These are phyloP conservation scores for Ctenopoma multispine DNA, from an alignment of 2,797 vertebrate genomes.

Conservation along the genomic window DNA sequence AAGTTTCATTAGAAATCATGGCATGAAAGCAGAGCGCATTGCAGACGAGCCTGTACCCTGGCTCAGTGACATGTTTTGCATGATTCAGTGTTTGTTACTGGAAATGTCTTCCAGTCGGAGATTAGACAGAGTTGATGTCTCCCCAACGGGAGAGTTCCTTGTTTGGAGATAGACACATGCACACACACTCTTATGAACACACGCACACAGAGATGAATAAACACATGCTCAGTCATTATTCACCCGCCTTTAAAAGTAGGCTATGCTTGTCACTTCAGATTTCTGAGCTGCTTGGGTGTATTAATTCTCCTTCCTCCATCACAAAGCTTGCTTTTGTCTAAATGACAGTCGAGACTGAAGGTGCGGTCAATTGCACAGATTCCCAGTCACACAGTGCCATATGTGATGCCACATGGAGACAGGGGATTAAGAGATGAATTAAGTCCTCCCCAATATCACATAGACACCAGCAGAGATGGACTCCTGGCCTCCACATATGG, in stretches of 20 bases:
- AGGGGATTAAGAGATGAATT: constrained; percentile 69
- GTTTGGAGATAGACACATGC: constrained; percentile 47
- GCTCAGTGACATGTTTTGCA: constrained; percentile 54
- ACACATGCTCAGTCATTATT: constrained; percentile 30
- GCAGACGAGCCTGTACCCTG: constrained; percentile 48
- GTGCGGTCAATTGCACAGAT: constrained; percentile 15
- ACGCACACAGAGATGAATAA: constrained; percentile 3
- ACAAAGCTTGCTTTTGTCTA: constrained; percentile 32
- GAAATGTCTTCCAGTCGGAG: constrained; percentile 58
- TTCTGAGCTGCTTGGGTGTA: constrained; percentile 27
- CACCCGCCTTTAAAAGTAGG: constrained; percentile 39
- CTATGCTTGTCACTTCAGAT: constrained; percentile 61
- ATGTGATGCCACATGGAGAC: constrained; percentile 48
- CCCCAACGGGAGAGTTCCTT: constrained; percentile 59
- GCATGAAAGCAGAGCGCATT: constrained; percentile 61
- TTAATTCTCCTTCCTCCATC: constrained; percentile 32
- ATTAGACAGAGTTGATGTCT: constrained; percentile 65
- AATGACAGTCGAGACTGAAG: constrained; percentile 22
- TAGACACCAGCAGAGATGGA: constrained; percentile 50
- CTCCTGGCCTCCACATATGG: constrained; percentile 66
- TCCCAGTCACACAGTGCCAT: constrained; percentile 40
- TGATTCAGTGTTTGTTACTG: constrained; percentile 69
- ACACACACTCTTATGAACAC: constrained; percentile 12
- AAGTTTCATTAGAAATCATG: constrained; percentile 60
- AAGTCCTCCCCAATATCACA: constrained; percentile 57